These are phyloP conservation scores for Malurus cyaneus DNA, from an alignment of 2,113 vertebrate species.

Conservation along the genomic window DNA sequence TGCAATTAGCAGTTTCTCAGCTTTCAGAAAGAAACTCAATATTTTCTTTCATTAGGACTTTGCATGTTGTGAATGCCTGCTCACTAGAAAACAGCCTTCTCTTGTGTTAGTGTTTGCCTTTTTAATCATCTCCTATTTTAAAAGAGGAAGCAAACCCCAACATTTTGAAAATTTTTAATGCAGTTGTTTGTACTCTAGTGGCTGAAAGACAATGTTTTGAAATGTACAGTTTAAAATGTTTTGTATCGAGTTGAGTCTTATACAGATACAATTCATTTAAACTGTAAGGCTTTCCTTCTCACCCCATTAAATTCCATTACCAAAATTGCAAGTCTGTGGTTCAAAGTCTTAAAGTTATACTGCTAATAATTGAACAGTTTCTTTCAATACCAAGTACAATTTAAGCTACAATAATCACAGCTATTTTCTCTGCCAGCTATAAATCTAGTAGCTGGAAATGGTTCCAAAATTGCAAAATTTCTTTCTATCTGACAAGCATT, in stretches of 20 bases:
- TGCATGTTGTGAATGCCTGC: background rate
- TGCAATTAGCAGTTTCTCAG: background rate
- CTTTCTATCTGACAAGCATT: background rate
- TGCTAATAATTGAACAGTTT: constrained; percentile 33
- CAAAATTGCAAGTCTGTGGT: constrained; percentile 51
- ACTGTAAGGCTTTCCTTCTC: constrained; percentile 50
- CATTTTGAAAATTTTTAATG: constrained; percentile 36
- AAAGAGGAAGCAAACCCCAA: constrained; percentile 2
- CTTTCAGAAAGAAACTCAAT: background rate
- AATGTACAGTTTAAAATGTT: constrained; percentile 53
- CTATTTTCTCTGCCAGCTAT: constrained; percentile 17
- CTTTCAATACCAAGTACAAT: constrained; percentile 43
- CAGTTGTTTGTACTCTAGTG: background rate
- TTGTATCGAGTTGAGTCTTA: constrained; percentile 50
- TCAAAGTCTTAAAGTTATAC: constrained; percentile 59
- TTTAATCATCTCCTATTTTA: constrained; percentile 43
- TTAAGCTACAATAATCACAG: constrained; percentile 40
- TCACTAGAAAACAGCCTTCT: background rate
- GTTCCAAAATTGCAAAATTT: constrained; percentile 20
- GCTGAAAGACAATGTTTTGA: constrained; percentile 55
- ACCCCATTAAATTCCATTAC: constrained; percentile 67
- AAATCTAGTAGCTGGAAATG: constrained; percentile 14
- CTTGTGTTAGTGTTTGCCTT: background rate
- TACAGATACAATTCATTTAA: constrained; percentile 67
- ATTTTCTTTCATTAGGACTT: constrained; percentile 7